Evolutionary conservation across 2,888 invertebrate species (phyloP), one percentile per base, ranked within the genome.

Genomic region (Xanthorhoe designata): DNA sequence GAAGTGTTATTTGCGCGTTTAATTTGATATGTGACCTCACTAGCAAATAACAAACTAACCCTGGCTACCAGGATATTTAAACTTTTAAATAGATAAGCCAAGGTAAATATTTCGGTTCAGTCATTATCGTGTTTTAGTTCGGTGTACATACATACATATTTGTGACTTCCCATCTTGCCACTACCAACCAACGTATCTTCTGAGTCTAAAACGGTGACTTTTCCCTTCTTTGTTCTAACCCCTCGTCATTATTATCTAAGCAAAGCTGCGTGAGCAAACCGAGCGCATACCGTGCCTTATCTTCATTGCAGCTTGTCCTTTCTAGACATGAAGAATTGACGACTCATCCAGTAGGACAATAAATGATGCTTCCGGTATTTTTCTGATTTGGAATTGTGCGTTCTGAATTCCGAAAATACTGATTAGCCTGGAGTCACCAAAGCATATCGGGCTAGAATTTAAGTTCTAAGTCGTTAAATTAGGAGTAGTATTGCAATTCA

Each of bases 1-100:
- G 74, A 74, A 74, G 68, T 71, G 54, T 62, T 70, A 68, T 70
- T 59, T 69, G 63, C 66, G 66, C 66, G 38, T 64, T 58, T 69
- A 61, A 29, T 62, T 66, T 70, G 38, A 66, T 62, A 61, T 63
- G 65, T 56, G 66, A 70, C 73, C 73, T 74, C 66, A 72, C 53
- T 42, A 35, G 62, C 66, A 52, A 66, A 60, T 66, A 66, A 32
- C 64, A 64, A 62, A 55, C 66, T 61, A 70, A 73, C 71, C 69
- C 64, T 69, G 57, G 64, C 58, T 53, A 68, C 56, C 66, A 73
- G 71, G 66, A 71, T 70, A 57, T 53, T 47, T 47, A 49, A 61
- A 66, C 19, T 38, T 47, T 45, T 53, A 51, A 51, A 47, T 18
- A 45, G 29, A n/a, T 45, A 29, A 51, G 24, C 18, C 17, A 47